phyloP scores from a whole-genome alignment of 2,113 vertebrate genomes.

The Mionectes macconnelli region DNA sequence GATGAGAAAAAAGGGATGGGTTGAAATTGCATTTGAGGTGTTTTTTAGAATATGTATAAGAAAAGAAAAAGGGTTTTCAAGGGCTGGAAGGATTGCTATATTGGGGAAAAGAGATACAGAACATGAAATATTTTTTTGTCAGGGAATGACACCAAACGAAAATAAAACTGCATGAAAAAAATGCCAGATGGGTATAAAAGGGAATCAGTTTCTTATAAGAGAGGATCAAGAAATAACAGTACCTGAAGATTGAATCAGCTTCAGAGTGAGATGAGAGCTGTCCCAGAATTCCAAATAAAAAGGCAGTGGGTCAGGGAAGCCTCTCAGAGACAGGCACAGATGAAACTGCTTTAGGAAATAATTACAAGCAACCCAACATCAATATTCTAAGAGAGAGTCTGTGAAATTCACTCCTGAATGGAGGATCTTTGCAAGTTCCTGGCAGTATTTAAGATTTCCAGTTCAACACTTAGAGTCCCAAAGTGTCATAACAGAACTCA shows the following conservation, averaged over 20 bases:
- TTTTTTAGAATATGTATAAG: neutral
- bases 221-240: constrained; percentile 56
- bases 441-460: neutral
- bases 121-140: neutral
- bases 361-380: neutral
- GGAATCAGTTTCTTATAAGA: constrained; percentile 58
- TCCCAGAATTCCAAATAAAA: constrained; percentile 31
- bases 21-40: neutral
- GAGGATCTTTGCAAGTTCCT: neutral
- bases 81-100: neutral
- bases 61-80: neutral
- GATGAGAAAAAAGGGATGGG: neutral
- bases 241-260: constrained; percentile 55
- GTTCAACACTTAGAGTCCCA: neutral
- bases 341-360: constrained; percentile 4
- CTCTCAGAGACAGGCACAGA: neutral
- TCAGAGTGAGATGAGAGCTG: constrained; percentile 34
- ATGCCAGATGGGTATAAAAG: constrained; percentile 20
- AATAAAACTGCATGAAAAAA: constrained; percentile 34
- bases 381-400: neutral
- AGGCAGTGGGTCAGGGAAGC: neutral
- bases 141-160: constrained; percentile 30
- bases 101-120: neutral
- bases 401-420: neutral
- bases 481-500: neutral